Base-by-base conservation (phyloP, 2,113 vertebrate species). In the Corvus moneduloides region DNA sequence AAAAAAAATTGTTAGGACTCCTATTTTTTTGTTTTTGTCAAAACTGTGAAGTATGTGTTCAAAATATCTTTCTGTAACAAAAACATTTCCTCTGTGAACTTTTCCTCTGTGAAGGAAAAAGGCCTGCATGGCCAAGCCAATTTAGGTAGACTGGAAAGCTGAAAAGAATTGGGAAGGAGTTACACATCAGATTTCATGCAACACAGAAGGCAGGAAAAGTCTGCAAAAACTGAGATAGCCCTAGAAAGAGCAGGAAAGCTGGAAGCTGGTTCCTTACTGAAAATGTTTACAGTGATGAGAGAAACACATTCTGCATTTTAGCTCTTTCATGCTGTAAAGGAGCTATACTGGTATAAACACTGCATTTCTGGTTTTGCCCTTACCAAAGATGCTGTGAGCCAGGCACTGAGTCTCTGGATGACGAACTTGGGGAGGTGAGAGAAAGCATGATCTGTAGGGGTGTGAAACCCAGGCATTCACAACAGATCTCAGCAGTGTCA, bases 391-490 rank as follows among this genome's bases (percentile, higher is more conserved):
- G 30, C 21, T 52, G 10, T 49, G 48, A 85, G 24, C 8, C 14
- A 54, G 28, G 19, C 28, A 8, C 5, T 8, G 41, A n/a, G 11
- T 19, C 13, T 62, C 58, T 49, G 48, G 41, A 52, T 8, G 8
- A 4, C 27, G 51, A 48, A 33, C 9, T 7, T 41, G 37, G 20
- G 16, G 16, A 63, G 13, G 8, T 44, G 15, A 84, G 16, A 63
- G 23, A 21, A n/a, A 62, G 17, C 12, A 17, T 17, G 10, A 14
- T 5, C 44, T 69, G 14, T 14, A 69, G 22, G 22, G 33, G 13
- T 3, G 1, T 3, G 24, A 62, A 66, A 58, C 5, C 6, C 37
- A 32, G 58, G 28, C 8, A 14, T 0, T 32, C 0, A 2, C 44
- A 77, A 49, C 14, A 24, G 33, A 62, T 46, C n/a, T 33, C 48